Conservation (phyloP, 2,888 invertebrate species). For the Belgica antarctica region DNA sequence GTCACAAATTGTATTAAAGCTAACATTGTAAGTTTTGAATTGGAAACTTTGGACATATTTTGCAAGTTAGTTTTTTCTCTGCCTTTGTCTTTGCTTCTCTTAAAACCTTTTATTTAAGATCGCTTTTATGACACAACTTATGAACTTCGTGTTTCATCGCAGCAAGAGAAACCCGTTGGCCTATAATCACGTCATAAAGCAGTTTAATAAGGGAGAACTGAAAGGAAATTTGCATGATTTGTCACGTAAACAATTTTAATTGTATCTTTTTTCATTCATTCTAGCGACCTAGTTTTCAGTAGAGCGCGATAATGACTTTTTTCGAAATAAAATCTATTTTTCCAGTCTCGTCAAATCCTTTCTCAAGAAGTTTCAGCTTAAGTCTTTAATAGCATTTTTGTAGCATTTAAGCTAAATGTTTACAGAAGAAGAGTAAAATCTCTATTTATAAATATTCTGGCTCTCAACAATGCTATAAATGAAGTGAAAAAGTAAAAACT, state of each 20-base stretch:
- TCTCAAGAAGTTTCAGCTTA: conserved; percentile 26
- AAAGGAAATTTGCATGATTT: conserved; percentile 33
- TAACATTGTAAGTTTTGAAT: too few relatives aligned
- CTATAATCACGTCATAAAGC: background rate
- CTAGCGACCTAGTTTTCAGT: conserved; percentile 3
- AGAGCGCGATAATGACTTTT: background rate
- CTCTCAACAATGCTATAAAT: background rate
- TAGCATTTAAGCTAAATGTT: background rate
- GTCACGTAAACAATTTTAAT: conserved; percentile 24
- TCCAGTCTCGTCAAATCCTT: conserved; percentile 22
- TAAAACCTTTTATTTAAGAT: too few relatives aligned
- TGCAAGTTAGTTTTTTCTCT: too few relatives aligned
- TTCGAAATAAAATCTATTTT: background rate
- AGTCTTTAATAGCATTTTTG: conserved; percentile 7
- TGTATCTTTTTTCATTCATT: background rate
- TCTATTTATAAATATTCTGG: background rate
- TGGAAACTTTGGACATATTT: too few relatives aligned
- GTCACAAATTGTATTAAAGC: too few relatives aligned
- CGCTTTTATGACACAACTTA: too few relatives aligned
- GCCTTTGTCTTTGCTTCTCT: too few relatives aligned
- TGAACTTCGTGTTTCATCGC: too few relatives aligned
- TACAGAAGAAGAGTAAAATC: conserved; percentile 4
- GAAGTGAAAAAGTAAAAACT: too few relatives aligned
- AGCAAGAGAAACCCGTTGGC: too few relatives aligned
- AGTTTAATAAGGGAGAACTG: background rate